These are phyloP conservation scores for Trematocara unimaculatum DNA, from an alignment of 2,113 vertebrate species.

Conservation along the genomic window DNA sequence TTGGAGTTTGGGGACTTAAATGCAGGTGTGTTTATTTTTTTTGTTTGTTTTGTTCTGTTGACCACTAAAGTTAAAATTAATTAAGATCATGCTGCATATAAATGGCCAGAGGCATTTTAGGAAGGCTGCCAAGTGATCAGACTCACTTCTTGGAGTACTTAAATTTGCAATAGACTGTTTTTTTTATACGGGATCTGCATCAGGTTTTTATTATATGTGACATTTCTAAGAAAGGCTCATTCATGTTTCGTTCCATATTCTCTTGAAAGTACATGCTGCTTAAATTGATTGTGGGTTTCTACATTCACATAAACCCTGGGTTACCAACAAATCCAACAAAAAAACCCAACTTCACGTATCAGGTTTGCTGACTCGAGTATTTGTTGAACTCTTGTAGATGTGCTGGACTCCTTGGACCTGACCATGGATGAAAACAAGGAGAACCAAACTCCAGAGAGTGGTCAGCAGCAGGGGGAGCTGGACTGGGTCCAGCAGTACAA, in stretches of 20 bases:
- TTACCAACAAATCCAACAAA: neutral
- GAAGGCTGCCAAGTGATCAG: neutral
- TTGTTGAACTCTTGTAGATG: conserved; percentile 37
- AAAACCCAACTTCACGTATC: neutral
- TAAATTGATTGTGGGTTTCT: neutral
- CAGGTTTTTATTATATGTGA: neutral
- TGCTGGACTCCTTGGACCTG: conserved; percentile 70
- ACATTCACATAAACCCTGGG: neutral
- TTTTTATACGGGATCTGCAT: neutral
- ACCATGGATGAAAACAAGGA: conserved; percentile 98
- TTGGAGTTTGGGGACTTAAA: neutral
- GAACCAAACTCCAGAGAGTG: conserved; percentile 92
- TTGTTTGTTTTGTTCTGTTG: neutral
- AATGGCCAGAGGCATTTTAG: neutral
- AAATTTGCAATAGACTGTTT: neutral
- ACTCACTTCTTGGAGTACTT: neutral
- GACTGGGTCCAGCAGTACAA: conserved; percentile 96
- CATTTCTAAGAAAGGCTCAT: neutral
- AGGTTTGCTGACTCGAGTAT: neutral
- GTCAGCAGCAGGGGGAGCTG: conserved; percentile 80
- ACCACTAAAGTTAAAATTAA: neutral
- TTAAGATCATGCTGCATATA: neutral
- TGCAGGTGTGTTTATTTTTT: neutral
- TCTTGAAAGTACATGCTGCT: neutral
- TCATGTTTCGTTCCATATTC: neutral